A percentile compares a stretch with the other conserved stretches of the same genome.
phyloP scores from a whole-genome alignment of 2,113 vertebrate species.

The Halichoerus grypus region DNA sequence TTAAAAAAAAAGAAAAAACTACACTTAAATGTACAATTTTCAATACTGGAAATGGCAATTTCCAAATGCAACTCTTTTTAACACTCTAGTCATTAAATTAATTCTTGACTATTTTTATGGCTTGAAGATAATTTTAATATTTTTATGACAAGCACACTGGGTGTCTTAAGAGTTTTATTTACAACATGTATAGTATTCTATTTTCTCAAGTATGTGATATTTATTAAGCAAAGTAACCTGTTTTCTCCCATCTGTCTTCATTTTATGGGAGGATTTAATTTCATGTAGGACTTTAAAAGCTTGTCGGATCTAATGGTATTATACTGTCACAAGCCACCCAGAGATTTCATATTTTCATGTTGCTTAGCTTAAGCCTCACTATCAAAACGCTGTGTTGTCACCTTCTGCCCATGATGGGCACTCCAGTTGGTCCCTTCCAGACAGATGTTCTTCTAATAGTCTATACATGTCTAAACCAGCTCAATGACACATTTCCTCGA shows the following conservation, averaged over 20 bases:
- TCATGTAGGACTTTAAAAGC: background rate
- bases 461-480: background rate
- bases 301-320: background rate
- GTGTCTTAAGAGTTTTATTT: slow-evolving; percentile 51
- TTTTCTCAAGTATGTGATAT: slow-evolving; percentile 43
- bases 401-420: no score
- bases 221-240: background rate
- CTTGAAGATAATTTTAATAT: background rate
- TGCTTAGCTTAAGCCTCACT: background rate
- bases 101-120: background rate
- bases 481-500: background rate
- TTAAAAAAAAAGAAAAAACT: background rate
- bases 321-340: background rate
- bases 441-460: background rate
- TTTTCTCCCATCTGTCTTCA: background rate
- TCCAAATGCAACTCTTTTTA: background rate
- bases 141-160: background rate
- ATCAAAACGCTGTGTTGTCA: background rate
- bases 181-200: background rate
- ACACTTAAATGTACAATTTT: background rate
- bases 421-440: background rate
- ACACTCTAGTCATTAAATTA: background rate
- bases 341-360: background rate
- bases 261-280: background rate
- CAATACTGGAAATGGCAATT: background rate